These are phyloP conservation scores for Alfaro cultratus DNA, from an alignment of 2,797 vertebrate species.

Conservation along the genomic window DNA sequence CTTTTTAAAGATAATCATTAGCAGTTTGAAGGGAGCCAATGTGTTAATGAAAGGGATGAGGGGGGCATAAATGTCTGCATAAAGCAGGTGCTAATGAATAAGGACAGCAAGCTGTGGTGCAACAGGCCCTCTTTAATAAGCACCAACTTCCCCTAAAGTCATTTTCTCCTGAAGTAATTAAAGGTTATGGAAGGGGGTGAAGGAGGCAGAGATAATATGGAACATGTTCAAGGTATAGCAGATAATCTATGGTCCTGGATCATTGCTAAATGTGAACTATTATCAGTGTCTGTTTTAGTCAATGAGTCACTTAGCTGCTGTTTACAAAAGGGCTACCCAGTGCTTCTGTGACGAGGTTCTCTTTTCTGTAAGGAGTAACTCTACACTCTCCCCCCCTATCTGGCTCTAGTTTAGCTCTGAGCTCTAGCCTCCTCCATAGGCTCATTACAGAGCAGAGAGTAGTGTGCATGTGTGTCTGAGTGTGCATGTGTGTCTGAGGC, in stretches of 20 bases:
- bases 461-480: too few species aligned
- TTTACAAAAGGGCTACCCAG: conserved; percentile 53
- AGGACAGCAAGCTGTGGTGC: conserved; percentile 35
- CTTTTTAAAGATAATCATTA: conserved; percentile 7
- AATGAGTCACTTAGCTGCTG: conserved; percentile 53
- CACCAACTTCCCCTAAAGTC: conserved; percentile 29
- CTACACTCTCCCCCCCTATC: conserved; percentile 59
- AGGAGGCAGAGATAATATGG: conserved; percentile 5
- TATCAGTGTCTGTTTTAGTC: conserved; percentile 30
- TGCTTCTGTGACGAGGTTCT: conserved; percentile 32
- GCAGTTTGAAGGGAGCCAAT: conserved; percentile 44
- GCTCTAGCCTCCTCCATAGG: conserved; percentile 46
- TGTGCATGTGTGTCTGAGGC: conserved; percentile 56
- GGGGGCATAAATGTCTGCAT: conserved; percentile 28
- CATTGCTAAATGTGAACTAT: conserved; percentile 24
- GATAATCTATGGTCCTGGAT: background rate
- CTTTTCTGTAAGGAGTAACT: conserved; percentile 50
- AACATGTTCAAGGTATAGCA: conserved; percentile 2
- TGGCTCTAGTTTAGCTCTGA: conserved; percentile 43
- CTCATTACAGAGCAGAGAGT: conserved; percentile 61
- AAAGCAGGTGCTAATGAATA: conserved; percentile 66
- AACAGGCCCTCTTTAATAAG: conserved; percentile 50
- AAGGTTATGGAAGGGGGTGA: conserved; percentile 25
- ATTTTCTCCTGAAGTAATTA: conserved; percentile 53
- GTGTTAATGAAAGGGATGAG: conserved; percentile 55